Evolutionary conservation across 2,113 vertebrate species (phyloP), one percentile per base, ranked within the genome.

Genomic region (Acanthochromis polyacanthus): DNA sequence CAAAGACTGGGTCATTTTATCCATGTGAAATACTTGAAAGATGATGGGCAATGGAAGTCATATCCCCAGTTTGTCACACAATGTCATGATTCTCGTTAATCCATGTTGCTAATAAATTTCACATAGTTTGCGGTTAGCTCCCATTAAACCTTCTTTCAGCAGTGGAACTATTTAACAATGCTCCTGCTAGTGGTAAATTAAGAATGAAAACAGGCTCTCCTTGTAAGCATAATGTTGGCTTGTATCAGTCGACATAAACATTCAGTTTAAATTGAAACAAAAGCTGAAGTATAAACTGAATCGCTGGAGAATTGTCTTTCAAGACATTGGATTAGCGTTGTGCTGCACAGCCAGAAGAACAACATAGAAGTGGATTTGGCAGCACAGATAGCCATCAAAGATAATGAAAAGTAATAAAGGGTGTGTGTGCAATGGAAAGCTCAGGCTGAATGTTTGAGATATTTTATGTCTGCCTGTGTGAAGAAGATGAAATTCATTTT

Each of bases 321-420:
- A 74, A 67, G 72, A 53, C 46, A 5, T 30, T 64, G 63, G 78
- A 84, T 89, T 83, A 77, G 67, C 14, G 8, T 63, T 75, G 46
- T 40, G 40, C 64, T n/a, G 61, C 81, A 40, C 57, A 46, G 87
- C 81, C 83, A 75, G 53, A 86, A 79, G 69, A 85, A 81, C 83
- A 89, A 77, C 79, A 86, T 20, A 46, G 63, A 53, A 30, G 58
- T 78, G 81, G 76, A 76, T 81, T 82, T 85, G 75, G 85, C 83
- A 65, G 75, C 40, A 16, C 19, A 58, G 80, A 87, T 85, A 46
- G 45, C 69, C 55, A 68, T 82, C 76, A 68, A 57, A 77, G 74
- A 86, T 80, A 80, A 83, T 78, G 62, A 84, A 90, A 88, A 87
- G 59, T 73, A 81, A 80, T 87, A 87, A 81, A 59, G 67, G 62